These are phyloP conservation scores for Nymphalis urticae DNA, from an alignment of 2,888 invertebrate genomes.

Conservation along the genomic window DNA sequence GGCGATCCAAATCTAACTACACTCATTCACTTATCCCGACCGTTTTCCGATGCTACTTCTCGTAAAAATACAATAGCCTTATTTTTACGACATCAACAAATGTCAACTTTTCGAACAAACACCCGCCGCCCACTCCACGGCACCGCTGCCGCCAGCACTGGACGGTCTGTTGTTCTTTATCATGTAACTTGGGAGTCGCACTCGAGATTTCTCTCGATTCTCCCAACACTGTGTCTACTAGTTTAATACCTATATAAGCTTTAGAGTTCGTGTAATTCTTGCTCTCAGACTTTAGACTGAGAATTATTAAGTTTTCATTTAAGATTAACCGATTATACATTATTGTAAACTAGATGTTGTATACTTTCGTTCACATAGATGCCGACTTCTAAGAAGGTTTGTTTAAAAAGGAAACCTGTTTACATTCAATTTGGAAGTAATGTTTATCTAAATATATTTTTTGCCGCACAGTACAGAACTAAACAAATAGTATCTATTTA, in stretches of 20 bases:
- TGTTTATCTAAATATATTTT: too few species aligned
- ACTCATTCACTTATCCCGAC: slow-evolving; percentile 51
- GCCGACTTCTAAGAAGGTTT: too few species aligned
- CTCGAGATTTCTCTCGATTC: slow-evolving; percentile 5
- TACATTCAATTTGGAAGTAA: too few species aligned
- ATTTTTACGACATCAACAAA: slow-evolving; percentile 76
- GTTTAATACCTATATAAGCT: slow-evolving; percentile 9
- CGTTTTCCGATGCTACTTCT: slow-evolving; percentile 58
- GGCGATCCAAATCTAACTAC: slow-evolving; percentile 41
- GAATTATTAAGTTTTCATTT: neutral
- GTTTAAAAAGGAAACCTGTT: too few species aligned
- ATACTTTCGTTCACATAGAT: neutral
- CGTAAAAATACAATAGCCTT: slow-evolving; percentile 76
- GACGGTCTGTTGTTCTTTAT: slow-evolving; percentile 11
- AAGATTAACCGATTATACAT: neutral
- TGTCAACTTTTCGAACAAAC: slow-evolving; percentile 71
- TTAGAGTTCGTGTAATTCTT: neutral
- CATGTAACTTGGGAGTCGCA: slow-evolving; percentile 8
- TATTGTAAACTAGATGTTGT: neutral
- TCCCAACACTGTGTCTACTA: neutral
- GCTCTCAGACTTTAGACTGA: neutral
- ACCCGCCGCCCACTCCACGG: slow-evolving; percentile 47
- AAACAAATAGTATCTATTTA: too few species aligned
- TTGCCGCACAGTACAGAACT: too few species aligned
- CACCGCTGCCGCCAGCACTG: slow-evolving; percentile 24